Evolutionary conservation across 2,797 vertebrate genomes (phyloP).

Genomic region (Antennarius maculatus): DNA sequence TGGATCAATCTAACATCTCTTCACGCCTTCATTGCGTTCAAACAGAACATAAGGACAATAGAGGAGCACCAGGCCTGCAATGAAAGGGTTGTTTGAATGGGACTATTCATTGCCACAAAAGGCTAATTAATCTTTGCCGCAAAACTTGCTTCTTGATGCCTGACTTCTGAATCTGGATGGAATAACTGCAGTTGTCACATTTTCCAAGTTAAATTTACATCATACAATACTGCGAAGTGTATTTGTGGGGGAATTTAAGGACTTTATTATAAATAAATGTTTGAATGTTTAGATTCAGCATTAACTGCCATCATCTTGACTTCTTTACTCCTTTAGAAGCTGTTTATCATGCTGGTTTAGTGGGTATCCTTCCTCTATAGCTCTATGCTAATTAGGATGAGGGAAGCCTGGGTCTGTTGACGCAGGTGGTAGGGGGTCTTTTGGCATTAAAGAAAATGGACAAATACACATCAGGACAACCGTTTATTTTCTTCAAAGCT

Average conservation of each 20-base stretch:
- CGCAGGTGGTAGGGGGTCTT: conserved; percentile 20
- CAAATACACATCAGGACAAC: conserved; percentile 8
- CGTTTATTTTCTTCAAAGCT: conserved; percentile 13
- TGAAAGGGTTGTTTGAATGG: no score
- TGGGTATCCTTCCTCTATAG: conserved; percentile 32
- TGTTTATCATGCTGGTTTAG: conserved; percentile 31
- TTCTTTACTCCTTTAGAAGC: conserved; percentile 46
- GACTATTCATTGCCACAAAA: conserved; percentile 17
- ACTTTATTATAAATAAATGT: conserved; percentile 36
- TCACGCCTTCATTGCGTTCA: no score
- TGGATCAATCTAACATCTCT: no score
- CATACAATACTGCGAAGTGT: conserved; percentile 11
- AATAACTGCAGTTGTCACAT: not conserved
- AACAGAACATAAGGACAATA: no score
- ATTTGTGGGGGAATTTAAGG: conserved; percentile 26
- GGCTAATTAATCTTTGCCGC: conserved; percentile 43
- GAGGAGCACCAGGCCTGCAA: no score
- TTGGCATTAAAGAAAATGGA: conserved; percentile 27
- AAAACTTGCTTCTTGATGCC: conserved; percentile 40
- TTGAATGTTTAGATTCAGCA: conserved; percentile 26
- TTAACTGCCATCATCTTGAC: conserved; percentile 36
- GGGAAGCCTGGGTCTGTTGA: conserved; percentile 47
- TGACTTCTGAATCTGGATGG: conserved; percentile 26
- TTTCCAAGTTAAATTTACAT: conserved; percentile 34
- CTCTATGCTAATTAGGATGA: conserved; percentile 52